Evolutionary conservation across 2,113 vertebrate species (phyloP).

Genomic region (Tamias sibiricus): DNA sequence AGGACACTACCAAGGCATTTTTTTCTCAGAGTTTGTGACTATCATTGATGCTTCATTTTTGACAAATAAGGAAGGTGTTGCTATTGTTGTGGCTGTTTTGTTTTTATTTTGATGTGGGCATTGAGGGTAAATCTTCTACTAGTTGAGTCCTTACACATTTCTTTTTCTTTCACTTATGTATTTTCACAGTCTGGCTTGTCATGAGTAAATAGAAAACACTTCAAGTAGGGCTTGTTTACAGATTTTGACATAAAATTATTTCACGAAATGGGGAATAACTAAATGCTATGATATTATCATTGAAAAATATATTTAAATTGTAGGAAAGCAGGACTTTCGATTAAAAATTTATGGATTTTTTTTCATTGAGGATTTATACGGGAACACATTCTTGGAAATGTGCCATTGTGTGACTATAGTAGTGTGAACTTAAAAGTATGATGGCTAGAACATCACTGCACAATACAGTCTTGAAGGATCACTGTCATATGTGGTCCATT

Average conservation of each 20-base stretch:
- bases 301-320: background rate
- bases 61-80: background rate
- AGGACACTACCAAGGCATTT: background rate
- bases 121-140: background rate
- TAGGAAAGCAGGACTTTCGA: background rate
- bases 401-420: background rate
- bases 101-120: background rate
- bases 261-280: background rate
- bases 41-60: background rate
- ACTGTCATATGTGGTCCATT: too few species aligned
- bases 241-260: background rate
- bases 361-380: background rate
- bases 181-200: background rate
- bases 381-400: background rate
- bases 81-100: background rate
- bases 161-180: background rate
- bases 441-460: background rate
- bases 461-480: background rate
- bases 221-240: background rate
- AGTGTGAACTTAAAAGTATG: accelerated
- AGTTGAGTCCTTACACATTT: background rate
- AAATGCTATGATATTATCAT: background rate
- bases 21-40: background rate
- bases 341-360: background rate
- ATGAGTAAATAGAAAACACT: background rate